Evolutionary conservation across 2,113 vertebrate species (phyloP), one percentile per base, ranked within the genome.

Genomic region (Eulemur rufifrons): DNA sequence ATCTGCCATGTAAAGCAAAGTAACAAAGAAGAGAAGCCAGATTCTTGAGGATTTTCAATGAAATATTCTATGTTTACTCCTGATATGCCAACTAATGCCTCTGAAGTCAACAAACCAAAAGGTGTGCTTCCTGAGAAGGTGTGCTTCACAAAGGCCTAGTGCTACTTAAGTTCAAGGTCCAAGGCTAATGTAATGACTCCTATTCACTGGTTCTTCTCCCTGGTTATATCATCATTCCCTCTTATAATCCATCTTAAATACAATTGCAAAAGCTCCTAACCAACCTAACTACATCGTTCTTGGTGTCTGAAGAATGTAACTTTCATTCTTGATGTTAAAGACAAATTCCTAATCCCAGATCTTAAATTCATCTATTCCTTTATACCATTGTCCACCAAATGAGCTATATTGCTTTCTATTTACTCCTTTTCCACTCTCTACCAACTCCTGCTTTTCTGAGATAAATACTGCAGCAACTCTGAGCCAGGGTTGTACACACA

Each of bases 71-170:
- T 11, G 2, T 25, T 86, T 74, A 86, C 8, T 34, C 32, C 45
- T 42, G 25, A 78, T 91, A 77, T 77, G 12, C 59, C 86, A 97
- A 76, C 5, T 68, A 39, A n/a, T 84, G 21, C 42, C 54, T 61
- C 21, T 89, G 14, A 95, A 78, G 29, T 78, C 76, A 94, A 81
- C 25, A 93, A 87, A 94, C 9, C n/a, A 94, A 95, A 94, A 91
- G 4, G 17, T 87, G 5, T 69, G 25, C 37, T 85, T 74, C 37
- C 52, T 32, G 27, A 87, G 11, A 59, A 84, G 42, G 84, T 7
- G 20, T 87, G n/a, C 8, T 74, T 93, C 47, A 15, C 23, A 93
- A 37, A 97, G 32, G 4, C 3, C 54, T 82, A n/a, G 17, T 63
- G 20, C 21, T 93, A 76, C 13, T 23, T 32, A 91, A 86, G 39